Base-by-base conservation (phyloP, 2,888 invertebrate species). In the Acanthosoma haemorrhoidale region DNA sequence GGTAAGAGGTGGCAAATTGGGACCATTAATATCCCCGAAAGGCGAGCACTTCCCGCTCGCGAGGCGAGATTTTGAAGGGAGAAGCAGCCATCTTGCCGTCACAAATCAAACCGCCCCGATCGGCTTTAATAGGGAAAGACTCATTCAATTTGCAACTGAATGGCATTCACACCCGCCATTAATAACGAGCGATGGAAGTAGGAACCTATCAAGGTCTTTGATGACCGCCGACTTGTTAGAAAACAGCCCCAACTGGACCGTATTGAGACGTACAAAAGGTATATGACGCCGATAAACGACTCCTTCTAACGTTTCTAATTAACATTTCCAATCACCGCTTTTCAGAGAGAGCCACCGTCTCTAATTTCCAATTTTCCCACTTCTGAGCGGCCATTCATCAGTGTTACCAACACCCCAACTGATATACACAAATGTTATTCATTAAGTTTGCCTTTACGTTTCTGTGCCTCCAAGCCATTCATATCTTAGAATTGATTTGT, bases 281-380 rank as follows among this genome's bases (percentile, higher is more conserved):
- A n/a, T n/a, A n/a, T 51, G 21, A 51, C 29, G 29, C 25, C 51
- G 29, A 51, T 25, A 21, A n/a, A 4, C 4, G n/a, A 51, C 29
- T n/a, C 51, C 25, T 25, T 51, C 21, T n/a, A n/a, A n/a, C n/a
- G n/a, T n/a, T n/a, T n/a, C 51, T 51, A 51, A 51, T 51, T 51
- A 25, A 51, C 2, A n/a, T 51, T 51, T 51, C 13, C 29, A 51
- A 51, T 51, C 51, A 5, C 13, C 13, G 13, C 25, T 51, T 51
- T 51, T 51, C 51, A 51, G 21, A 51, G n/a, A n/a, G n/a, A 51
- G 25, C n/a, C 25, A n/a, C 51, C n/a, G 25, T 51, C n/a, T 51
- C 51, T 51, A 51, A 51, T 51, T 51, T 25, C 51, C 51, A 51
- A 51, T 51, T 51, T 51, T 51, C 25, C 51, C 51, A 51, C 51